Conservation (phyloP, 2,113 vertebrate genomes). For the Tinamus guttatus region DNA sequence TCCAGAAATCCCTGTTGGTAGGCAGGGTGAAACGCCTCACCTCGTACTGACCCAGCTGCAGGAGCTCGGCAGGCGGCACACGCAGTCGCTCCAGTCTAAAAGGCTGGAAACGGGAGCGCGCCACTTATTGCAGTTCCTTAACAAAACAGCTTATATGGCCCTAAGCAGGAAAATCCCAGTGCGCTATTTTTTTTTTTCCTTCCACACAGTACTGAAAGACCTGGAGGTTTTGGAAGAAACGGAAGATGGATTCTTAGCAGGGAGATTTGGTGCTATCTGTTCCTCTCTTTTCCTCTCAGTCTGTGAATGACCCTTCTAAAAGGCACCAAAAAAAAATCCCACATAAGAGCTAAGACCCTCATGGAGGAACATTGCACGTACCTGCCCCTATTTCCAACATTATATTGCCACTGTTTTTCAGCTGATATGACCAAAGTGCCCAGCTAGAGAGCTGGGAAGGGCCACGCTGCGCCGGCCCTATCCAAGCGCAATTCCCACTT, state of each 20-base stretch:
- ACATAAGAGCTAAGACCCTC: neutral
- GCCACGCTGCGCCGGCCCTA: accelerated
- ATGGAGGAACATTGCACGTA: neutral
- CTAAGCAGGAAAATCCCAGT: neutral
- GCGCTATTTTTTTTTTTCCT: neutral
- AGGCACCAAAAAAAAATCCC: neutral
- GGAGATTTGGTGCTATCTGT: neutral
- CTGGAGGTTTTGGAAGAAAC: neutral
- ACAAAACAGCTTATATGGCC: neutral
- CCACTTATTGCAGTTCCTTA: neutral
- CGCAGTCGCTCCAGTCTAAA: neutral
- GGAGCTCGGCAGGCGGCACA: neutral
- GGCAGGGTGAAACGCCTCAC: neutral
- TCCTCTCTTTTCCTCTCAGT: neutral
- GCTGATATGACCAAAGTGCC: neutral
- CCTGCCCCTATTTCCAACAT: neutral
- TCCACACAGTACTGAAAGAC: neutral
- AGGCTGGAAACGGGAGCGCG: neutral
- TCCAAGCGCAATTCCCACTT: accelerated
- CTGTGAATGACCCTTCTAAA: neutral
- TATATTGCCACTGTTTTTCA: neutral
- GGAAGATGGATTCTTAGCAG: neutral
- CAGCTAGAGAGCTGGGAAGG: accelerated
- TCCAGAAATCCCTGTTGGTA: neutral
- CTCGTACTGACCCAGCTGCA: neutral